Conservation (phyloP, 1,140 invertebrate species). For the Drosophila obscura region DNA sequence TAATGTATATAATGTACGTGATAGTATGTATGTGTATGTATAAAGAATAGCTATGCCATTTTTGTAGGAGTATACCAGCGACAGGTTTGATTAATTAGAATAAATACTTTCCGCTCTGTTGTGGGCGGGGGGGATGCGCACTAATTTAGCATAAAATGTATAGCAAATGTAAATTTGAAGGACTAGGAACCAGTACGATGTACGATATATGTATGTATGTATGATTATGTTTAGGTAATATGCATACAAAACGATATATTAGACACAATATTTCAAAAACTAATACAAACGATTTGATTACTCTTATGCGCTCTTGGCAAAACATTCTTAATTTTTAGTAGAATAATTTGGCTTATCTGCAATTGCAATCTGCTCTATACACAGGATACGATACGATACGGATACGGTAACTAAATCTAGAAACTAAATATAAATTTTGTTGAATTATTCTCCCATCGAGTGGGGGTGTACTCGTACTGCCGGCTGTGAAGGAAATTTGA, state of each 20-base stretch:
- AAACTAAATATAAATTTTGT: slow-evolving; percentile 19
- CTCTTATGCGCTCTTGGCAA: slow-evolving; percentile 19
- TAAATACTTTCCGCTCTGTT: slow-evolving; percentile 72
- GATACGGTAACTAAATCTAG: slow-evolving; percentile 26
- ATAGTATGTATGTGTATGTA: slow-evolving; percentile 30
- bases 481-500: slow-evolving; percentile 27
- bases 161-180: slow-evolving; percentile 64
- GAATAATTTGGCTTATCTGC: slow-evolving; percentile 57
- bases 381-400: slow-evolving; percentile 17
- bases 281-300: slow-evolving; percentile 33
- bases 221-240: slow-evolving; percentile 48
- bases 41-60: slow-evolving; percentile 63
- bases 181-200: slow-evolving; percentile 78
- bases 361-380: slow-evolving; percentile 33
- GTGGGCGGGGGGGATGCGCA: slow-evolving; percentile 39
- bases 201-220: slow-evolving; percentile 61
- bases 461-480: slow-evolving; percentile 6
- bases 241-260: slow-evolving; percentile 26
- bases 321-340: slow-evolving; percentile 43
- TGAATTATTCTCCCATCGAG: slow-evolving; percentile 11
- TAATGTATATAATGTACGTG: slow-evolving; percentile 33
- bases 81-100: slow-evolving; percentile 67
- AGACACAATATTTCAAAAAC: slow-evolving; percentile 18
- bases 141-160: slow-evolving; percentile 61
- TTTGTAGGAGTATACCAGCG: slow-evolving; percentile 56